phyloP scores from a whole-genome alignment of 2,113 vertebrate genomes.

The Phoenicopterus ruber region DNA sequence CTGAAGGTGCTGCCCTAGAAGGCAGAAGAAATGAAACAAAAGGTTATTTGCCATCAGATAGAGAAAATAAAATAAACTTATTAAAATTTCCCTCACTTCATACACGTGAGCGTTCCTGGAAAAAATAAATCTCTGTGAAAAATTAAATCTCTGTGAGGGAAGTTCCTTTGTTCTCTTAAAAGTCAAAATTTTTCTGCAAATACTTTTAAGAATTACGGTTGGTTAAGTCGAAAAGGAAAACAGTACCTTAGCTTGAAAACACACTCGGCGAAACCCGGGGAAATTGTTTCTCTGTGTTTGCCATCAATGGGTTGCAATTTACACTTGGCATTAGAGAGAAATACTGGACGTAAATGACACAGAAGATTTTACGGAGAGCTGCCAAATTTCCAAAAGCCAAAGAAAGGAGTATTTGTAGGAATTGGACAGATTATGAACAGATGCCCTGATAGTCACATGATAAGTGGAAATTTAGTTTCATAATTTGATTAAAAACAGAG shows the following conservation, averaged over 20 bases:
- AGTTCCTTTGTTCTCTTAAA: background rate
- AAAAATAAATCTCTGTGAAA: background rate
- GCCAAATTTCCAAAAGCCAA: background rate
- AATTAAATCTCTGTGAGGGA: background rate
- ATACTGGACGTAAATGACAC: background rate
- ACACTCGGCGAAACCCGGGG: background rate
- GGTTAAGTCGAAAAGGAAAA: background rate
- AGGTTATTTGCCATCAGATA: background rate
- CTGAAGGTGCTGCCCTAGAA: background rate
- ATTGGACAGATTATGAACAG: background rate
- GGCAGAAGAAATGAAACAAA: background rate
- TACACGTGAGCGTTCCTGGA: background rate
- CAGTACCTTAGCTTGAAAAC: background rate
- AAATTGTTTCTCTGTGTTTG: background rate
- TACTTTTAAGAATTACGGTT: background rate
- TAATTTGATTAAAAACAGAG: background rate
- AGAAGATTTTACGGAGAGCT: background rate
- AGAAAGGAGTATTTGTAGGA: background rate
- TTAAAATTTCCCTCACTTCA: background rate
- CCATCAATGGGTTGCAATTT: background rate
- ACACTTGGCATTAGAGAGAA: background rate
- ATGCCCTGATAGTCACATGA: background rate
- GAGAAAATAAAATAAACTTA: background rate
- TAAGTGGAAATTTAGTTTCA: background rate
- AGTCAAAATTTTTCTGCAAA: background rate